These are phyloP conservation scores for Euborellia annulipes DNA, from an alignment of 1,140 invertebrate genomes.

Conservation along the genomic window DNA sequence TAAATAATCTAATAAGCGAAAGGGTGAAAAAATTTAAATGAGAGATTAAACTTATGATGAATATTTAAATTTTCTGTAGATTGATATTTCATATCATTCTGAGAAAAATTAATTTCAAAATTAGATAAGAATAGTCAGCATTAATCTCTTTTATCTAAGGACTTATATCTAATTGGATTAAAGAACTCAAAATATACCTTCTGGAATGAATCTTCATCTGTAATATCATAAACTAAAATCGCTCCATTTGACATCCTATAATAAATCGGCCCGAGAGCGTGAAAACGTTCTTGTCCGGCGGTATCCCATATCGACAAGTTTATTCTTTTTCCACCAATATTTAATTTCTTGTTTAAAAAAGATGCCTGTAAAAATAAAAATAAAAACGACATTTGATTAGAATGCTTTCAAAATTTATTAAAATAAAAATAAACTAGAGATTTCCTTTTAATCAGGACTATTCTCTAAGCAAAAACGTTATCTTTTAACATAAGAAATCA, in stretches of 20 bases:
- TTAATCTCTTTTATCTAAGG: too few species aligned
- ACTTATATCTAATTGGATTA: too few species aligned
- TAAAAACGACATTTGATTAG: neutral
- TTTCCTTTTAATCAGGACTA: neutral
- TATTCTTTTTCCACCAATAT: slow-evolving; percentile 73
- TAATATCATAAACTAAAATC: slow-evolving; percentile 96
- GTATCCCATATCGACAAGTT: slow-evolving; percentile 98
- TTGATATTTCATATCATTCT: neutral
- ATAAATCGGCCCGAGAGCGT: slow-evolving; percentile 93
- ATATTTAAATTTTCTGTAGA: too few species aligned
- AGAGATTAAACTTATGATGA: too few species aligned
- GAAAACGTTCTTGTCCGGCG: slow-evolving; percentile 90
- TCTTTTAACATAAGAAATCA: neutral
- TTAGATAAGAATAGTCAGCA: slow-evolving; percentile 9
- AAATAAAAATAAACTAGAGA: too few species aligned
- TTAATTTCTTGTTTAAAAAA: slow-evolving; percentile 92
- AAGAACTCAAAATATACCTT: slow-evolving; percentile 55
- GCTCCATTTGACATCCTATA: slow-evolving; percentile 96
- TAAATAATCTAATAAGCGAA: too few species aligned
- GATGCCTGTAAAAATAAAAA: slow-evolving; percentile 61
- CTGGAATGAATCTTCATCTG: slow-evolving; percentile 90
- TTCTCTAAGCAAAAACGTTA: neutral
- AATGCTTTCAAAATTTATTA: too few species aligned
- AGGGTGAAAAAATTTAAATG: too few species aligned
- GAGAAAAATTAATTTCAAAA: slow-evolving; percentile 3